Percentiles rank a stretch among this genome's conserved stretches.
phyloP scores from a whole-genome alignment of 53 echinoderm and acorn worm species.

The Crossaster papposus region DNA sequence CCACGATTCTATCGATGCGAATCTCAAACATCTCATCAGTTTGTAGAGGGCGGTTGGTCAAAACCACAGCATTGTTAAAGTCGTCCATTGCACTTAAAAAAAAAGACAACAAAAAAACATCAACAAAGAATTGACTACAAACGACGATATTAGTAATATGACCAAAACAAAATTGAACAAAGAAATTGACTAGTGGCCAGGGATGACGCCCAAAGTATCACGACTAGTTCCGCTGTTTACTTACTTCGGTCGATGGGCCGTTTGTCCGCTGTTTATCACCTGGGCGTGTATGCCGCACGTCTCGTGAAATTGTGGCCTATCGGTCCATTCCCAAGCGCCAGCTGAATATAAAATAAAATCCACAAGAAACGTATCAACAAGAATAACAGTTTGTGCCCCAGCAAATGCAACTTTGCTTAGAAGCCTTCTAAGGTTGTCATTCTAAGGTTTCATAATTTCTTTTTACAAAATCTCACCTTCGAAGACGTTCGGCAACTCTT shows the following conservation, averaged over 20 bases:
- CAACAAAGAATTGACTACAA: background rate
- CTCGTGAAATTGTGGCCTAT: slow-evolving; percentile 58
- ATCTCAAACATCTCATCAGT: slow-evolving; percentile 80
- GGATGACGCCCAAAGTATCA: too few species aligned
- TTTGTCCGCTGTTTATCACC: slow-evolving; percentile 71
- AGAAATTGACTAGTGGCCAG: too few species aligned
- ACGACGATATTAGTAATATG: background rate
- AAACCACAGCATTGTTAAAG: slow-evolving; percentile 78
- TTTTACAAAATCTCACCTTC: slow-evolving; percentile 56
- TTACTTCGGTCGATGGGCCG: slow-evolving; percentile 86
- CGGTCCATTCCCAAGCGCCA: slow-evolving; percentile 63
- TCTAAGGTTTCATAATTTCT: too few species aligned
- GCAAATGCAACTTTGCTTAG: too few species aligned
- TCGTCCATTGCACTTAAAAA: slow-evolving; percentile 72
- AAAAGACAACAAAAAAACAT: too few species aligned
- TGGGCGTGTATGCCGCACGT: slow-evolving; percentile 69
- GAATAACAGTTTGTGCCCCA: too few species aligned
- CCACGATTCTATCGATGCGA: slow-evolving; percentile 68
- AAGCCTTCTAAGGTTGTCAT: too few species aligned
- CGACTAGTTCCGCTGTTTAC: background rate
- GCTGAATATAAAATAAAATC: slow-evolving; percentile 44
- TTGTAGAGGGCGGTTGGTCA: slow-evolving; percentile 75
- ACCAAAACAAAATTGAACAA: too few species aligned
- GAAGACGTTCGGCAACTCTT: slow-evolving; percentile 83
- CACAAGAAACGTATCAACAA: too few species aligned